Evolutionary conservation across 2,888 invertebrate genomes (phyloP).

Genomic region (Anarsia innoxiella): DNA sequence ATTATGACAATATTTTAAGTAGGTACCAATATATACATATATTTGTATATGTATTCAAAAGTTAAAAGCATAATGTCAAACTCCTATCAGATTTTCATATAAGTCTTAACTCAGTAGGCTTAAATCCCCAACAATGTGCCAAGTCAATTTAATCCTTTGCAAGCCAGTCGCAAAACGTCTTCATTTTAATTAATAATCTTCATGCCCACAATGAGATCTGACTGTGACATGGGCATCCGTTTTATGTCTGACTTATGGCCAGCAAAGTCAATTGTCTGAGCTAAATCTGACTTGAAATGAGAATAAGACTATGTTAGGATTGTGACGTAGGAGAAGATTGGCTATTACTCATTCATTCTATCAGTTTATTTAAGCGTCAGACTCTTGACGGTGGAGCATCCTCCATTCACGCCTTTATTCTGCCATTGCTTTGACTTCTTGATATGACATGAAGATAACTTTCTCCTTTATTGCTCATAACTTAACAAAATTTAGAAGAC

Average conservation of each 20-base stretch:
- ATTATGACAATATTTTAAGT: no score
- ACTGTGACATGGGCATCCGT: constrained; percentile 60
- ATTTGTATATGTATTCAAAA: no score
- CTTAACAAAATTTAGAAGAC: background rate
- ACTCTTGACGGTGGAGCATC: background rate
- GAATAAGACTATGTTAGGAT: constrained; percentile 16
- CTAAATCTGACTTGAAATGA: constrained; percentile 57
- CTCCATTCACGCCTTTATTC: background rate
- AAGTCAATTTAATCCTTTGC: background rate
- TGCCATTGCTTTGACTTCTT: background rate
- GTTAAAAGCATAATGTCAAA: no score
- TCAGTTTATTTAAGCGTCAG: background rate
- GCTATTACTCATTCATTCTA: background rate
- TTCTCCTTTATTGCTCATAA: background rate
- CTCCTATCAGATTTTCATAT: no score
- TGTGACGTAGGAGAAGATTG: background rate
- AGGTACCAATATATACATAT: no score
- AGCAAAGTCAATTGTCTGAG: constrained; percentile 63
- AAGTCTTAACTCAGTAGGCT: no score
- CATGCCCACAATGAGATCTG: constrained; percentile 42
- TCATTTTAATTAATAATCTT: constrained; percentile 52
- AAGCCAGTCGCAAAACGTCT: constrained; percentile 26
- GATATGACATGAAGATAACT: background rate
- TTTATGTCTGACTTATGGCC: constrained; percentile 62
- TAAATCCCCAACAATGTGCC: background rate